A percentile compares a stretch with the other conserved stretches of the same genome.
phyloP scores from a whole-genome alignment of 2,888 invertebrate species.

The Phortica okadai region DNA sequence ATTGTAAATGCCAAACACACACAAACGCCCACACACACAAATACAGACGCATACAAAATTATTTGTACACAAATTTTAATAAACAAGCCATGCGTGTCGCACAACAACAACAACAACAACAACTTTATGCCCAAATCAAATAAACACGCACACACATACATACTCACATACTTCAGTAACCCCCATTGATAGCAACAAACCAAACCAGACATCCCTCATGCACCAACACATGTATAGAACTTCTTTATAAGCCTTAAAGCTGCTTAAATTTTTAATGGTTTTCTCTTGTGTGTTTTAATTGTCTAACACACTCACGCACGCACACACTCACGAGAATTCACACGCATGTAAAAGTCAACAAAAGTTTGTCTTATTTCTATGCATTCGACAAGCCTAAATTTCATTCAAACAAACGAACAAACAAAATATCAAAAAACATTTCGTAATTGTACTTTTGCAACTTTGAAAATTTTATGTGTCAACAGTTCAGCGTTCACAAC shows the following conservation, averaged over 20 bases:
- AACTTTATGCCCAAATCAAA: neutral
- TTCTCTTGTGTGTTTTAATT: slow-evolving; percentile 64
- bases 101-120: neutral
- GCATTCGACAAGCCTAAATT: neutral
- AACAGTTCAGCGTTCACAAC: slow-evolving; percentile 2
- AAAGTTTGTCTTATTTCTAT: neutral
- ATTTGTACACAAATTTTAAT: slow-evolving; percentile 20
- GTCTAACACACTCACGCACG: slow-evolving; percentile 44
- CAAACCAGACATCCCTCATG: no score
- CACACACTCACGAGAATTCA: neutral
- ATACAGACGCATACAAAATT: slow-evolving; percentile 10
- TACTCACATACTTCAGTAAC: slow-evolving; percentile 12
- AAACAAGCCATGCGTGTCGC: slow-evolving; percentile 15
- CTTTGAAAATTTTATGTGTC: slow-evolving; percentile 39
- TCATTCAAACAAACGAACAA: neutral
- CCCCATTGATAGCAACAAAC: no score
- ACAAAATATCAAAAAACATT: slow-evolving; percentile 5
- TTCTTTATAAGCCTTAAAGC: slow-evolving; percentile 65
- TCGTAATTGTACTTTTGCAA: slow-evolving; percentile 34
- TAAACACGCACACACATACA: slow-evolving; percentile 41
- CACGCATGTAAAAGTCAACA: slow-evolving; percentile 15
- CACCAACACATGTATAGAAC: neutral
- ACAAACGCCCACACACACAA: neutral
- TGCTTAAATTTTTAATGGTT: slow-evolving; percentile 70
- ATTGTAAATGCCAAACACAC: neutral